Percentiles rank a stretch among this genome's conserved stretches.
phyloP scores from a whole-genome alignment of 2,888 invertebrate species.

The Phyllotreta striolata region DNA sequence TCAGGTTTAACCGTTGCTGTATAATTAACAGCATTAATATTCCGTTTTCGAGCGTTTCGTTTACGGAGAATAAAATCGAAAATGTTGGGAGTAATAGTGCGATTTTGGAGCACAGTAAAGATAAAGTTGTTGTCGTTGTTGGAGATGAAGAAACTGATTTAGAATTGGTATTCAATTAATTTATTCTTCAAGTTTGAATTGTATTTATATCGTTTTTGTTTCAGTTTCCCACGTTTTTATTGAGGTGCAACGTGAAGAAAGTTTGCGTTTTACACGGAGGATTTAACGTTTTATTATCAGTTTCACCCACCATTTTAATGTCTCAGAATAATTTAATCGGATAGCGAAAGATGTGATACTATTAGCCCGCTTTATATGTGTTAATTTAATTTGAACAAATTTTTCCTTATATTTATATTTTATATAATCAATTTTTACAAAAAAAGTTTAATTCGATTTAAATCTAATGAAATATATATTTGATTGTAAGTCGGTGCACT shows the following conservation, averaged over 20 bases:
- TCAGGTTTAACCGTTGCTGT: conserved; percentile 79
- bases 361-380: not conserved
- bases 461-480: no score
- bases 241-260: conserved; percentile 77
- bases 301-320: conserved; percentile 68
- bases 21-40: conserved; percentile 87
- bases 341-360: conserved; percentile 1
- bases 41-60: conserved; percentile 82
- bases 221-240: conserved; percentile 87
- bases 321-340: conserved; percentile 30
- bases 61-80: conserved; percentile 74
- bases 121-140: conserved; percentile 77
- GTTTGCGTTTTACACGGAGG: conserved; percentile 91
- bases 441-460: no score
- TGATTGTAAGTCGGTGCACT: no score
- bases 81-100: conserved; percentile 72
- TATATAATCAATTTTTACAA: not conserved
- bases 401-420: conserved; percentile 6
- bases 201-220: conserved; percentile 40
- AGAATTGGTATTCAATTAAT: conserved; percentile 67
- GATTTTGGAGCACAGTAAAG: conserved; percentile 68
- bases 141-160: conserved; percentile 82
- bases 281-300: conserved; percentile 76
- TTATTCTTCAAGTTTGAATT: not conserved
- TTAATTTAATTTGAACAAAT: conserved; percentile 10